Evolutionary conservation across 1,140 invertebrate genomes (phyloP), one percentile per base, ranked within the genome.

Genomic region (Hyphantria cunea): DNA sequence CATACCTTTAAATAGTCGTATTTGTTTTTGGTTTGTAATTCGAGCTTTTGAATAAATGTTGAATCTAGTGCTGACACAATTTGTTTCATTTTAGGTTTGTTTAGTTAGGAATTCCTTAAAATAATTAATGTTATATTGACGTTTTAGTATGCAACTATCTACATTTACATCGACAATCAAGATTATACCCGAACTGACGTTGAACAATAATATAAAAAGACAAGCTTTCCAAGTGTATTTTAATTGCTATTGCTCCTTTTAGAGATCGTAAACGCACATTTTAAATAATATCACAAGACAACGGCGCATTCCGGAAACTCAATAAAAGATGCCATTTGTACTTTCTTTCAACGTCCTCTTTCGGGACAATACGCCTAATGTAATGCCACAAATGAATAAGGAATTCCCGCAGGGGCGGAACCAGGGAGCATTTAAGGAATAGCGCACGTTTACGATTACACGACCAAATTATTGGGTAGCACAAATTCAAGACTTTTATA

Each of bases 351-450:
- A 75, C 81, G 76, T 68, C 71, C 76, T 72, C 75, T 77, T 76
- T 76, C 49, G 61, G 73, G 70, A 84, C 81, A 82, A 84, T 81
- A 76, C 76, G 74, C 70, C 80, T 82, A 84, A 83, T 84, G 75
- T 76, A 82, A 84, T 81, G 64, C 81, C 82, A 68, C 76, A 80
- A 84, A 83, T 76, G 78, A 84, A 81, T 75, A 73, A 67, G 69
- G 73, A 83, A 82, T 84, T 83, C 82, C 82, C 68, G 67, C 48
- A 69, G 77, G 72, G 66, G 66, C 53, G 49, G 68, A 72, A 73
- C 53, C 68, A 59, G 66, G 70, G 76, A 55, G 68, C 63, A 55
- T 51, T 50, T 50, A 60, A 44, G 37, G 39, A 31, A 60, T 60
- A 60, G 47, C 56, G 48, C 47, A 51, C 56, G 48, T 51, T 60